Evolutionary conservation across 2,888 invertebrate species (phyloP).

Genomic region (Drosophila pseudotalamancana): DNA sequence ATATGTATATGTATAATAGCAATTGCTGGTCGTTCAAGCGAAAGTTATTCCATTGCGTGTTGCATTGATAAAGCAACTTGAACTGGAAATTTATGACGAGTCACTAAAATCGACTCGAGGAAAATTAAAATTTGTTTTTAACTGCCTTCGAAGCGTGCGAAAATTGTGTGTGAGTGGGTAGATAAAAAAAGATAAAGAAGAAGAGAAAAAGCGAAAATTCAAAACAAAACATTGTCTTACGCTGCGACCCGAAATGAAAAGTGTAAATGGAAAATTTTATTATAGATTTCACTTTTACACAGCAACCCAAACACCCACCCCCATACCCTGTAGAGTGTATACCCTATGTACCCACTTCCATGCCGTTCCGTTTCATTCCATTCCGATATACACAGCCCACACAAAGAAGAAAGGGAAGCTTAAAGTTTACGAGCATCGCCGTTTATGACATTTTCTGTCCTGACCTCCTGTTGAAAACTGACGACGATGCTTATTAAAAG

Average conservation of each 20-base stretch:
- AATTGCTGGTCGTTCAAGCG: conserved; percentile 29
- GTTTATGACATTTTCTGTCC: conserved; percentile 65
- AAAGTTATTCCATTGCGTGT: conserved; percentile 49
- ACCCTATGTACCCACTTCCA: background rate
- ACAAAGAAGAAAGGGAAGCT: conserved; percentile 24
- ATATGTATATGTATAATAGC: conserved; percentile 4
- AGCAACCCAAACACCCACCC: too few species aligned
- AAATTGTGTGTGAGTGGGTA: conserved; percentile 23
- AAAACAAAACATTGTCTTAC: conserved; percentile 39
- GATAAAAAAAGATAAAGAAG: conserved; percentile 18
- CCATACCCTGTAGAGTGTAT: background rate
- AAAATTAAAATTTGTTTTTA: conserved; percentile 61
- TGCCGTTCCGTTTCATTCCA: background rate
- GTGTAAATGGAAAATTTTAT: conserved; percentile 58
- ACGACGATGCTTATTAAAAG: conserved; percentile 58
- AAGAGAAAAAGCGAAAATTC: too few species aligned
- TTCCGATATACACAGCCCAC: background rate
- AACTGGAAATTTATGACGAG: conserved; percentile 64
- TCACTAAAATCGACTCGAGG: conserved; percentile 48
- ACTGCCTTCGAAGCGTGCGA: conserved; percentile 59
- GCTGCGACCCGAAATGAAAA: conserved; percentile 34
- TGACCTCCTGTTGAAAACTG: conserved; percentile 35
- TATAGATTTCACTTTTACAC: conserved; percentile 74
- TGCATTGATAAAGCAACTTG: conserved; percentile 60
- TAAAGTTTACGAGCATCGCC: conserved; percentile 60